Evolutionary conservation across 2,113 vertebrate species (phyloP).

Genomic region (Aldabrachelys gigantea): DNA sequence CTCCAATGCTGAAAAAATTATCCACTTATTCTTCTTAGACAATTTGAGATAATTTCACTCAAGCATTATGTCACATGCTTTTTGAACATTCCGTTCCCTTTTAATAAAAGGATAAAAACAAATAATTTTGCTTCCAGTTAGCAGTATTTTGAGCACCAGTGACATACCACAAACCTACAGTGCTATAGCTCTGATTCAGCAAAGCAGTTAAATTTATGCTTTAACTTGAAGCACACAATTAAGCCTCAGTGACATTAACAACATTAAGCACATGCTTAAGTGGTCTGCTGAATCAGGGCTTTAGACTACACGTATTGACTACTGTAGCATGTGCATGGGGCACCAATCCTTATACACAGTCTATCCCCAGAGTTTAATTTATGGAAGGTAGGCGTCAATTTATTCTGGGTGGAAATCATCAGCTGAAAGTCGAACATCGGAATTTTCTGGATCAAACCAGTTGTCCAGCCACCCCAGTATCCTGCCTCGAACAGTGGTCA

Average conservation of each 20-base stretch:
- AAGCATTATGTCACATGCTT: neutral
- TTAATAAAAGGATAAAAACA: neutral
- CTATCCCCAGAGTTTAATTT: neutral
- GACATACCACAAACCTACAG: neutral
- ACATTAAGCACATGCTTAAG: neutral
- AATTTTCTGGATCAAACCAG: neutral
- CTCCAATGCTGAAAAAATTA: neutral
- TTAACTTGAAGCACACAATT: neutral
- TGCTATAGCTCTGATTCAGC: neutral
- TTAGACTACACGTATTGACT: neutral
- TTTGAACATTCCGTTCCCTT: neutral
- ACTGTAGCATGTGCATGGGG: rapidly evolving
- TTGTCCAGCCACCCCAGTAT: neutral
- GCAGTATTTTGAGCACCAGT: neutral
- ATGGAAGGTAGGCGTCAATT: neutral
- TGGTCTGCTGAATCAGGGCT: neutral
- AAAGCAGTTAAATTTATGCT: neutral
- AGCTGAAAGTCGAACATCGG: neutral
- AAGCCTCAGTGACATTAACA: neutral
- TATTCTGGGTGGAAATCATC: neutral
- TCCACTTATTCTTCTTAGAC: neutral
- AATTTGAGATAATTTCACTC: neutral
- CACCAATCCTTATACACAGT: neutral
- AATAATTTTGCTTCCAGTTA: neutral
- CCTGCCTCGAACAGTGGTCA: neutral